A percentile compares a stretch with the other conserved stretches of the same genome.
Conservation (phyloP, 2,888 invertebrate species). For the Microctonus brassicae region DNA sequence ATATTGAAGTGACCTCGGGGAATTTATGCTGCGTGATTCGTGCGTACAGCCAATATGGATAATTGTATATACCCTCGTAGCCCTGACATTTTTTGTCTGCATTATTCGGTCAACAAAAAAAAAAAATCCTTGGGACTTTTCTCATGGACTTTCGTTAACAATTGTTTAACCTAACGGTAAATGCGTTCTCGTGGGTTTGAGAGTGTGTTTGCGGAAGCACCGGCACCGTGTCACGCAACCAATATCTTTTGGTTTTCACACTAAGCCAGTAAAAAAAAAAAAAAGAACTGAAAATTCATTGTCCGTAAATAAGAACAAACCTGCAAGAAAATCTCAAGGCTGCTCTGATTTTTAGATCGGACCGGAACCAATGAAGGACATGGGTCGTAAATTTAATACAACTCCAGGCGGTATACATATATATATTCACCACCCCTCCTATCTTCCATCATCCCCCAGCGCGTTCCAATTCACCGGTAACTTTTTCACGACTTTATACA, state of each 20-base stretch:
- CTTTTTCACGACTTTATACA: slow-evolving; percentile 20
- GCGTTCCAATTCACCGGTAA: slow-evolving; percentile 24
- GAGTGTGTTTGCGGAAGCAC: slow-evolving; percentile 66
- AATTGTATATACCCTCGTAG: slow-evolving; percentile 31
- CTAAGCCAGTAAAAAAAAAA: slow-evolving; percentile 23
- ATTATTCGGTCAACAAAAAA: slow-evolving; percentile 28
- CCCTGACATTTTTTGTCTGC: slow-evolving; percentile 32
- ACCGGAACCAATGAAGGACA: slow-evolving; percentile 57
- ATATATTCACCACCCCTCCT: slow-evolving; percentile 42
- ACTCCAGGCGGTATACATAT: slow-evolving; percentile 41
- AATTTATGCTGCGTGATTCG: slow-evolving; percentile 30
- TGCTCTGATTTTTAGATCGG: slow-evolving; percentile 53
- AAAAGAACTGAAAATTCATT: slow-evolving; percentile 43
- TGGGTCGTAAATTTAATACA: slow-evolving; percentile 59
- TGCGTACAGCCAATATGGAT: slow-evolving; percentile 30
- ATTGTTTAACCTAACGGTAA: slow-evolving; percentile 62
- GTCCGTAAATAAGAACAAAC: slow-evolving; percentile 38
- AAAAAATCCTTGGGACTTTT: slow-evolving; percentile 46
- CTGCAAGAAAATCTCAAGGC: slow-evolving; percentile 36
- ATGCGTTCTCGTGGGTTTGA: slow-evolving; percentile 44
- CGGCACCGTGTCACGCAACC: slow-evolving; percentile 57
- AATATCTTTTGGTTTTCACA: slow-evolving; percentile 39
- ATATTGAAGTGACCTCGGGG: slow-evolving; percentile 35
- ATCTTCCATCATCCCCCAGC: slow-evolving; percentile 15
- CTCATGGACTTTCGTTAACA: slow-evolving; percentile 40